Percentiles rank a stretch among this genome's conserved stretches.
Conservation (phyloP, 2,113 vertebrate genomes). For the Geothlypis trichas region DNA sequence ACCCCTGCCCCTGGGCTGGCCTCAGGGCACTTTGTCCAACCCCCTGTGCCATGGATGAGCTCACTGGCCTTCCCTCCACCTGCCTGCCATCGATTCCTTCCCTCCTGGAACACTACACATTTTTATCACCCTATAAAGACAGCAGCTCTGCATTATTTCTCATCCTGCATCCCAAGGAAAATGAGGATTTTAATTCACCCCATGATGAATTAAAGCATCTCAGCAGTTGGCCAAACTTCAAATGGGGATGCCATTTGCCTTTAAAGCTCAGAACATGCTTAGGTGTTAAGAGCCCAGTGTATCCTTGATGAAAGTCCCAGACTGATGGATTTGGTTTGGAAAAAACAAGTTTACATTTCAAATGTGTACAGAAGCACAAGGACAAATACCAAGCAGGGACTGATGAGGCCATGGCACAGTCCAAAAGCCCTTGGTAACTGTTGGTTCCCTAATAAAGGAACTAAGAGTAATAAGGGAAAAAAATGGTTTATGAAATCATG, state of each 20-base stretch:
- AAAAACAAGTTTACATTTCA: not conserved
- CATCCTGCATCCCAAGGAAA: not conserved
- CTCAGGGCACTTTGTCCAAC: not conserved
- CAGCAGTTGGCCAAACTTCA: not conserved
- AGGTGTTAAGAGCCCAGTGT: not conserved
- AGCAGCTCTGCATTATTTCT: not conserved
- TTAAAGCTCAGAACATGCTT: not conserved
- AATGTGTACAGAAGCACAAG: not conserved
- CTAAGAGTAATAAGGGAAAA: not conserved
- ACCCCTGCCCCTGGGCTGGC: not conserved
- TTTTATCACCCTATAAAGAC: not conserved
- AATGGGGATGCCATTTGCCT: not conserved
- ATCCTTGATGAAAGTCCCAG: not conserved
- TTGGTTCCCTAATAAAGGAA: not conserved
- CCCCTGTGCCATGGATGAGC: not conserved
- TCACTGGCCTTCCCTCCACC: not conserved
- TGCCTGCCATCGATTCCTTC: not conserved
- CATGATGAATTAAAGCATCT: not conserved
- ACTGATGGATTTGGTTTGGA: slow-evolving; percentile 1
- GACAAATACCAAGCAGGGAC: not conserved
- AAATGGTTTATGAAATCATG: not conserved
- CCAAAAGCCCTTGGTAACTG: slow-evolving; percentile 7
- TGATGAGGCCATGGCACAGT: not conserved
- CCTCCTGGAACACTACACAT: not conserved
- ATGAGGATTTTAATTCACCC: no score